Conservation (phyloP, 2,113 vertebrate species). For the Struthio camelus region DNA sequence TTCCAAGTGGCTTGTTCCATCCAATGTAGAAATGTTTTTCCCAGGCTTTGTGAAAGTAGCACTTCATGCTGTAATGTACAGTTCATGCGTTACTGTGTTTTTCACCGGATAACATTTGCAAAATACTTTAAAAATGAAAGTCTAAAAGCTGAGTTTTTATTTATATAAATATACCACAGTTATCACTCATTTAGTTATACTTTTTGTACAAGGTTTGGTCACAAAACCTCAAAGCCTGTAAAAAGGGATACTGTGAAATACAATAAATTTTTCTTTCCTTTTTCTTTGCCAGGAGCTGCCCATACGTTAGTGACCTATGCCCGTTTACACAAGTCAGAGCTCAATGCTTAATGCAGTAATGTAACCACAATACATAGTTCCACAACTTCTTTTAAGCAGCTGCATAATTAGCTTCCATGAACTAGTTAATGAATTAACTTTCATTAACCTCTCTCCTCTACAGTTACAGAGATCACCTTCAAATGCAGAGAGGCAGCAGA, state of each 20-base stretch:
- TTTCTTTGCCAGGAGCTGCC: background rate
- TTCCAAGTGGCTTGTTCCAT: background rate
- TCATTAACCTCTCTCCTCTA: conserved; percentile 40
- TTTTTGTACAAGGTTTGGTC: background rate
- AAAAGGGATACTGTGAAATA: background rate
- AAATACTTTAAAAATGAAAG: background rate
- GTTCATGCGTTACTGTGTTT: background rate
- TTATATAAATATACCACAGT: background rate
- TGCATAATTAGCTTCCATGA: conserved; percentile 7
- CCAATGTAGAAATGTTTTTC: background rate
- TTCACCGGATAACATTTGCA: background rate
- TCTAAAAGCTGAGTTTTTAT: background rate
- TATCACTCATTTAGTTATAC: background rate
- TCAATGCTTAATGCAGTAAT: conserved; percentile 16
- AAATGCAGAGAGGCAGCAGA: background rate
- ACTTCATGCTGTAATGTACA: background rate
- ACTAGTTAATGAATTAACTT: conserved; percentile 44
- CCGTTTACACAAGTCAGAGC: background rate
- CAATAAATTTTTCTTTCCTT: background rate
- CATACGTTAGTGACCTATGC: background rate
- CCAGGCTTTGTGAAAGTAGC: background rate
- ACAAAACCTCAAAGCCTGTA: background rate
- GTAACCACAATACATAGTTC: background rate
- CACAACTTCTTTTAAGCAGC: conserved; percentile 23
- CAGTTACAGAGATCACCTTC: conserved; percentile 33